Evolutionary conservation across 2,113 vertebrate genomes (phyloP).

Genomic region (Tyto alba): DNA sequence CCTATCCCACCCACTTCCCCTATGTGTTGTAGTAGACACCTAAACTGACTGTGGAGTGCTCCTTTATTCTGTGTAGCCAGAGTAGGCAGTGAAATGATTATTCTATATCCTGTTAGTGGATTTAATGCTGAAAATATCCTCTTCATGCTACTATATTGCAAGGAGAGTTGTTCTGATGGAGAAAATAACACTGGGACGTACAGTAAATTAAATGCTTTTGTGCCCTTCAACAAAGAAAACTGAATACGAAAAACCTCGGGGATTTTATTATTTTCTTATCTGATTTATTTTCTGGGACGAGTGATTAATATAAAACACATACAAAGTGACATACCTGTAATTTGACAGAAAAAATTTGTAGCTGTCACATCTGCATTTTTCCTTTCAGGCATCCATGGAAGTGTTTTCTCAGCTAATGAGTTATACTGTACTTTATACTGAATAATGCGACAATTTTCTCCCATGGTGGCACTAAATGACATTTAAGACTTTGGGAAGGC

Average conservation of each 20-base stretch:
- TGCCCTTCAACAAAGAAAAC: neutral
- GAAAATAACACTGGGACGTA: neutral
- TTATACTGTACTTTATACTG: neutral
- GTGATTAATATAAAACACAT: constrained; percentile 28
- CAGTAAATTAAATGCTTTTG: constrained; percentile 7
- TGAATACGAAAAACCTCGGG: neutral
- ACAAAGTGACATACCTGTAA: constrained; percentile 37
- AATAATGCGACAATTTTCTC: neutral
- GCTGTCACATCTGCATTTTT: neutral
- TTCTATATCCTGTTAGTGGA: neutral
- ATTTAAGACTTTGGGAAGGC: neutral
- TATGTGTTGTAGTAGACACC: neutral
- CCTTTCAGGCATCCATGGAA: constrained; percentile 14
- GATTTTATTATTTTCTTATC: constrained; percentile 29
- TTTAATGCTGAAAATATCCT: neutral
- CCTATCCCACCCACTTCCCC: neutral
- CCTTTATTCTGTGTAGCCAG: neutral
- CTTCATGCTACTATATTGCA: neutral
- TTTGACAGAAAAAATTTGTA: constrained; percentile 23
- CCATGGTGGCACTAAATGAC: neutral
- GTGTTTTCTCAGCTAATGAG: constrained; percentile 4
- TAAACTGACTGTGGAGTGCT: neutral
- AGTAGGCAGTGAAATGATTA: neutral
- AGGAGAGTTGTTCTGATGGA: neutral
- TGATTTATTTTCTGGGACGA: constrained; percentile 32